Evolutionary conservation across 2,888 invertebrate species (phyloP).

Genomic region (Branchinecta sandiegonensis): DNA sequence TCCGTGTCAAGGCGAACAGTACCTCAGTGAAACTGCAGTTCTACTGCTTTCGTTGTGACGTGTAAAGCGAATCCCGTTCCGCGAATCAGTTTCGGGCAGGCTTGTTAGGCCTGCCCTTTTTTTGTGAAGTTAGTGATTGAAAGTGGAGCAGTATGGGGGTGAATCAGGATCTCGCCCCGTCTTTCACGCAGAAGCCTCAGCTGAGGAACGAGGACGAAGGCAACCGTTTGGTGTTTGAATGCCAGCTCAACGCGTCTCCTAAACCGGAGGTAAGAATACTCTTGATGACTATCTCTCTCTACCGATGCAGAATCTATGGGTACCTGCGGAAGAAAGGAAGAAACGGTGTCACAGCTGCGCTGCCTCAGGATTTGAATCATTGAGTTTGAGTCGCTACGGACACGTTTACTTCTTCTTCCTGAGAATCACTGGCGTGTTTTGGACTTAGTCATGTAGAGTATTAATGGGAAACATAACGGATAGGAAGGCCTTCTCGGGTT

Average conservation of each 20-base stretch:
- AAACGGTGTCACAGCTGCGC: too few species aligned
- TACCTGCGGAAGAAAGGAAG: too few species aligned
- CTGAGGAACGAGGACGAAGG: constrained; percentile 92
- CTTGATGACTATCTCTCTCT: too few species aligned
- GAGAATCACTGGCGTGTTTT: too few species aligned
- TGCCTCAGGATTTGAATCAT: too few species aligned
- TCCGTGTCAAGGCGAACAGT: not conserved
- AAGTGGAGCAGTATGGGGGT: constrained; percentile 49
- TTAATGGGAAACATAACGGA: too few species aligned
- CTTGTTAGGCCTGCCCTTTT: not conserved
- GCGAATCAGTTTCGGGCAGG: not conserved
- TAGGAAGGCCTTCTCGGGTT: too few species aligned
- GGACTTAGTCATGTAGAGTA: too few species aligned
- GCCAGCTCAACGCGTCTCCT: constrained; percentile 70
- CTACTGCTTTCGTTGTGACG: not conserved
- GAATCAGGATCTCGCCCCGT: constrained; percentile 90
- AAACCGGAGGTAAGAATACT: constrained; percentile 58
- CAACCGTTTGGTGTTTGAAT: constrained; percentile 85
- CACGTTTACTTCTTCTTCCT: too few species aligned
- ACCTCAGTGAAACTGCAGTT: not conserved
- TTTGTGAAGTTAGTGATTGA: constrained; percentile 23
- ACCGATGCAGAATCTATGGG: too few species aligned
- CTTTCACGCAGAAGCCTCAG: constrained; percentile 95
- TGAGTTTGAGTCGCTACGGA: too few species aligned
- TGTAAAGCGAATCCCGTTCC: constrained; percentile 3